These are phyloP conservation scores for Ptychobarbus kaznakovi DNA, from an alignment of 2,797 vertebrate species.

Conservation along the genomic window DNA sequence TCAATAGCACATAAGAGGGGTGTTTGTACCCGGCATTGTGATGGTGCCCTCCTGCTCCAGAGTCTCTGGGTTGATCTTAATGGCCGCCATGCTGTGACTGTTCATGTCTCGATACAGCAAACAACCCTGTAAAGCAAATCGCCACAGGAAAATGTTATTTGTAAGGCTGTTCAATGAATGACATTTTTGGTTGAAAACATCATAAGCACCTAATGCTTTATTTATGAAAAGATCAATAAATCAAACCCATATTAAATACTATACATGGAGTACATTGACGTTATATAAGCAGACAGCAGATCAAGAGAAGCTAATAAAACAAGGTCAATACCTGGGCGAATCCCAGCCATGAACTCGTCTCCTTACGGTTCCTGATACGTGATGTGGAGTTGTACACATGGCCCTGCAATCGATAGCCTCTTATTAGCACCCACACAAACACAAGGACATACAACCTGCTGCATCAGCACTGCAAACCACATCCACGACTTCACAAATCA, in stretches of 20 bases:
- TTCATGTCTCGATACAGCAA: constrained; percentile 93
- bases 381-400: constrained; percentile 99
- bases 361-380: constrained; percentile 95
- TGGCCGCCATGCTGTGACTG: constrained; percentile 92
- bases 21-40: constrained; percentile 88
- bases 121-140: constrained; percentile 81
- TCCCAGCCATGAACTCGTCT: constrained; percentile 97
- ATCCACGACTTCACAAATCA: not conserved
- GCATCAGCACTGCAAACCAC: not conserved
- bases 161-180: not conserved
- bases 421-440: constrained; percentile 25
- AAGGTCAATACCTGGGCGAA: constrained; percentile 91
- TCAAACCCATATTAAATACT: not conserved
- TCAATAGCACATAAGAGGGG: not conserved
- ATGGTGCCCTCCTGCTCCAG: constrained; percentile 94
- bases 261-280: not conserved
- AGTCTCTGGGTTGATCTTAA: constrained; percentile 98
- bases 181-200: not conserved
- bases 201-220: not conserved
- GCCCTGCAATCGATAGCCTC: constrained; percentile 80
- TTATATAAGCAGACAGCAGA: not conserved
- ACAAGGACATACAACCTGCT: constrained; percentile 1
- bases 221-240: not conserved
- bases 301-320: not conserved
- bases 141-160: not conserved